These are phyloP conservation scores for Panonychus citri DNA, from an alignment of 1,140 invertebrate species.

Conservation along the genomic window DNA sequence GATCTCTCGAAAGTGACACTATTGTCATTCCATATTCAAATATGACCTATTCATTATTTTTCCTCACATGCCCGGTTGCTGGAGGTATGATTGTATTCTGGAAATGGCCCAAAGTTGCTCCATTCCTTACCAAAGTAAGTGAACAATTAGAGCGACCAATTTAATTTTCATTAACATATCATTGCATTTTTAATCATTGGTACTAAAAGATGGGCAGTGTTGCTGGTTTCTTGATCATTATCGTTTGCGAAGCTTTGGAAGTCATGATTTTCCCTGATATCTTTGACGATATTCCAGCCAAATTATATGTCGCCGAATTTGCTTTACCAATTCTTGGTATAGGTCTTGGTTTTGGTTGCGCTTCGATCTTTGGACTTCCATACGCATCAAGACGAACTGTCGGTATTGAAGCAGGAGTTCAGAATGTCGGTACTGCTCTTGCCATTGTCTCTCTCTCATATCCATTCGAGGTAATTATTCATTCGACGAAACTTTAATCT, in stretches of 20 bases:
- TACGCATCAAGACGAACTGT: conserved; percentile 20
- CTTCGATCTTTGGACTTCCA: conserved; percentile 18
- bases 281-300: conserved; percentile 20
- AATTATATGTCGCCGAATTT: conserved; percentile 19
- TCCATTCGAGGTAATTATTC: conserved; percentile 13
- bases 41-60: conserved; percentile 20
- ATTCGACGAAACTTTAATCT: not conserved
- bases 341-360: conserved; percentile 20
- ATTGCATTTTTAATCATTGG: not conserved
- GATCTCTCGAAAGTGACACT: conserved; percentile 17
- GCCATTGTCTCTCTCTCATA: conserved; percentile 18
- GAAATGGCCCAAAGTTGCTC: conserved; percentile 18
- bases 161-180: not conserved
- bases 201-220: conserved; percentile 13
- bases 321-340: conserved; percentile 22
- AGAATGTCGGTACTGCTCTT: conserved; percentile 22
- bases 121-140: conserved; percentile 16
- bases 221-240: conserved; percentile 15
- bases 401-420: conserved; percentile 25
- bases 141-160: not conserved
- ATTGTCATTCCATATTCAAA: conserved; percentile 22
- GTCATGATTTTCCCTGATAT: conserved; percentile 19
- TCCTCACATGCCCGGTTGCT: conserved; percentile 19
- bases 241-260: conserved; percentile 17
- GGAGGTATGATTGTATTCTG: conserved; percentile 21